These are phyloP conservation scores for Tadarida brasiliensis DNA, from an alignment of 2,797 vertebrate species.

Conservation along the genomic window DNA sequence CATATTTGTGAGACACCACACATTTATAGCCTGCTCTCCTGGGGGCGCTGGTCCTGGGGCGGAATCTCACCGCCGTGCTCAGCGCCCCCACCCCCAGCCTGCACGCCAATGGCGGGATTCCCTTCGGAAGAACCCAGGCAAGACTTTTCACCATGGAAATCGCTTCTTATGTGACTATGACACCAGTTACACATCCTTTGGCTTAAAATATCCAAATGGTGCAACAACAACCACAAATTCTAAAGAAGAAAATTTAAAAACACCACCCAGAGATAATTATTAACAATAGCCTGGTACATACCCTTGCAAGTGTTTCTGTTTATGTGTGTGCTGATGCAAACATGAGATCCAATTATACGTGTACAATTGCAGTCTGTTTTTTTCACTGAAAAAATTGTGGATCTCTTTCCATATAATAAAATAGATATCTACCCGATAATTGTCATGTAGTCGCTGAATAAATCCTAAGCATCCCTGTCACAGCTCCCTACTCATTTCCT, in stretches of 20 bases:
- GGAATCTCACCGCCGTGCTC: not conserved
- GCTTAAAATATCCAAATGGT: conserved; percentile 31
- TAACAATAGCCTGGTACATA: not conserved
- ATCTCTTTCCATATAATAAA: not conserved
- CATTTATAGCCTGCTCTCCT: conserved; percentile 82
- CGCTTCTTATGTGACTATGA: not conserved
- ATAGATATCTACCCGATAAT: not conserved
- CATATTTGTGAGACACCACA: conserved; percentile 84
- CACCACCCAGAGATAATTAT: not conserved
- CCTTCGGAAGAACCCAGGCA: not conserved
- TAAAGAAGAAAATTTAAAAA: conserved; percentile 21
- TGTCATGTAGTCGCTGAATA: not conserved
- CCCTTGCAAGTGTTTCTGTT: not conserved
- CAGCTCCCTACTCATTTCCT: conserved; percentile 3
- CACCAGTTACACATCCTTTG: not conserved
- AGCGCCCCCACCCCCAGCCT: fast-evolving
- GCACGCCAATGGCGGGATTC: not conserved
- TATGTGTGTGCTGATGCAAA: not conserved
- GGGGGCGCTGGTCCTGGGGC: conserved; percentile 34
- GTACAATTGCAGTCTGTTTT: conserved; percentile 23
- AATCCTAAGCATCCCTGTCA: not conserved
- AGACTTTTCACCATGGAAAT: not conserved
- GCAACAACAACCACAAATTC: not conserved
- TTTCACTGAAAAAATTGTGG: conserved; percentile 67
- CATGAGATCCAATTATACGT: not conserved